Conservation (phyloP, 2,113 vertebrate genomes). For the Macquaria ambigua region DNA sequence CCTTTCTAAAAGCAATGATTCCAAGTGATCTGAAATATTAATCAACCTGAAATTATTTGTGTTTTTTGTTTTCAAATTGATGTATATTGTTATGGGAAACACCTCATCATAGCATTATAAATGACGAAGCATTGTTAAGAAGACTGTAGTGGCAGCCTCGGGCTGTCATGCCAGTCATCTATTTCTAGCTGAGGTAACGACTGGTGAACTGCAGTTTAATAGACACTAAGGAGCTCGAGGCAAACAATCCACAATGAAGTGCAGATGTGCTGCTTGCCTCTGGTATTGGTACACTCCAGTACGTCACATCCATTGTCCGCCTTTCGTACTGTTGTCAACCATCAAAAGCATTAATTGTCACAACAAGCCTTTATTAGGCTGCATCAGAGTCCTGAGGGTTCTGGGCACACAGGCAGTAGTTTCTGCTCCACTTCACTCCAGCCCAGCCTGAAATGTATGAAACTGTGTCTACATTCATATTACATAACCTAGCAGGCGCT, state of each 20-base stretch:
- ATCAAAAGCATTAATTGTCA: slow-evolving; percentile 53
- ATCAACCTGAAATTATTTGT: background rate
- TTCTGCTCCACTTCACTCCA: slow-evolving; percentile 77
- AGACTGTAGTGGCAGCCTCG: background rate
- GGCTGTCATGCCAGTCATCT: slow-evolving; percentile 16
- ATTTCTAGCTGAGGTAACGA: slow-evolving; percentile 46
- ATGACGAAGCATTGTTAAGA: background rate
- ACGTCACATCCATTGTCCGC: slow-evolving; percentile 3
- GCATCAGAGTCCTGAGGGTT: slow-evolving; percentile 57
- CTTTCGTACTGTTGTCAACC: slow-evolving; percentile 38
- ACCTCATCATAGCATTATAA: slow-evolving; percentile 1
- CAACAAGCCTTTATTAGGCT: slow-evolving; percentile 57
- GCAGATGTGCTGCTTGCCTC: slow-evolving; percentile 38
- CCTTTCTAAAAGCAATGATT: background rate
- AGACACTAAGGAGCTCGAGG: slow-evolving; percentile 27
- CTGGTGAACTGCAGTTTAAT: slow-evolving; percentile 47
- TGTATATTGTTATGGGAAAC: background rate
- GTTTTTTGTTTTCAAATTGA: background rate
- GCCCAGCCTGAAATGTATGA: slow-evolving; percentile 45
- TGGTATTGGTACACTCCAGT: background rate
- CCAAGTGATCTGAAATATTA: background rate
- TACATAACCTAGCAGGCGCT: slow-evolving; percentile 47
- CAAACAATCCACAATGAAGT: slow-evolving; percentile 19
- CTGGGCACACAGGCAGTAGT: slow-evolving; percentile 51
- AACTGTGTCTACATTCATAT: slow-evolving; percentile 44